A percentile compares a stretch with the other conserved stretches of the same genome.
phyloP scores from a whole-genome alignment of 2,888 invertebrate species.

The Apomyelois bistriatella region DNA sequence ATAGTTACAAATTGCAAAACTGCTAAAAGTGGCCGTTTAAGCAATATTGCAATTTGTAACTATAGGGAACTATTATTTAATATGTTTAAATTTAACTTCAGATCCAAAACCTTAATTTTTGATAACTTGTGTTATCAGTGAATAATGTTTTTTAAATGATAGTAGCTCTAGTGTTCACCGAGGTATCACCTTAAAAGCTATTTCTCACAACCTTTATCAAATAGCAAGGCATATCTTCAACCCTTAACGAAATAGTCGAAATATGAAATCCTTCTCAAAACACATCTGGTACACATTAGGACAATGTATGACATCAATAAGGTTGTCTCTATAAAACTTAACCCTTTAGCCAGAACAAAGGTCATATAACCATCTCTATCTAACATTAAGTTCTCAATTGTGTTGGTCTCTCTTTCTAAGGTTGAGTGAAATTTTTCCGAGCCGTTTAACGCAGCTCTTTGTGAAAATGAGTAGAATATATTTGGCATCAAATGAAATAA shows the following conservation, averaged over 20 bases:
- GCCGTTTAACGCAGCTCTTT: conserved; percentile 44
- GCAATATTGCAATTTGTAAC: too few species aligned
- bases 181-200: too few species aligned
- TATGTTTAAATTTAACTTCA: too few species aligned
- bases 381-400: conserved; percentile 1
- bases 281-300: conserved; percentile 50
- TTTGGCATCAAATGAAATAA: conserved; percentile 64
- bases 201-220: too few species aligned
- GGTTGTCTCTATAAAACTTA: conserved; percentile 37
- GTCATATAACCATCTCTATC: conserved; percentile 29
- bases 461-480: conserved; percentile 58
- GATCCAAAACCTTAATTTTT: too few species aligned
- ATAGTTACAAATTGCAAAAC: too few species aligned
- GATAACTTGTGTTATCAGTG: too few species aligned
- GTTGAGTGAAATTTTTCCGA: conserved; percentile 49
- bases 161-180: too few species aligned
- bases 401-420: conserved; percentile 29
- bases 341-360: conserved; percentile 35
- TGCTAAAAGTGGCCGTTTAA: too few species aligned
- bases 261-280: background rate
- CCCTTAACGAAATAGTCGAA: background rate
- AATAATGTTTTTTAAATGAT: too few species aligned
- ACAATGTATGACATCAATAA: conserved; percentile 58
- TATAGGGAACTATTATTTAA: too few species aligned
- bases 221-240: background rate